Conservation (phyloP, 2,888 invertebrate species). For the Parascotia fuliginaria region DNA sequence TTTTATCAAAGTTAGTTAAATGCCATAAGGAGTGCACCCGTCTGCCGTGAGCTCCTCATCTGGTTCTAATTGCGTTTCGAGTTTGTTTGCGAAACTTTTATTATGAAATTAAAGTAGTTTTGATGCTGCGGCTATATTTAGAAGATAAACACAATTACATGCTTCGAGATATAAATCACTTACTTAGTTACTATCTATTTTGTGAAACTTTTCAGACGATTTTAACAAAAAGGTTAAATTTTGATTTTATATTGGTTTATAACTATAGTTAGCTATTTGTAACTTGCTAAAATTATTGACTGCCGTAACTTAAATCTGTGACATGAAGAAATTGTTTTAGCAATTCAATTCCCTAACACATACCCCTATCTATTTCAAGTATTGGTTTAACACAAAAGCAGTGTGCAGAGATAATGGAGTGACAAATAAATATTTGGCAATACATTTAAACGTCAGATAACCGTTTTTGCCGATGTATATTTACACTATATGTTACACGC, state of each 20-base stretch:
- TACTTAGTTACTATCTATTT: too few relatives aligned
- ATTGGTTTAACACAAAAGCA: background rate
- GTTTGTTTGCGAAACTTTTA: constrained; percentile 64
- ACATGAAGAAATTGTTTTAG: background rate
- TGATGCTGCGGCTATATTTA: constrained; percentile 35
- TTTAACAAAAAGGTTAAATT: too few relatives aligned
- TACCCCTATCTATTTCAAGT: background rate
- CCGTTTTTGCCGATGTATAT: constrained; percentile 12
- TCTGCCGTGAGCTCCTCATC: constrained; percentile 72
- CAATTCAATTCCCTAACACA: background rate
- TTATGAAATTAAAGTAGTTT: constrained; percentile 63
- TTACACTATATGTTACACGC: constrained; percentile 28
- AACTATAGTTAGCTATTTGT: too few relatives aligned
- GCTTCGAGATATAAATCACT: constrained; percentile 23
- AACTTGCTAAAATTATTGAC: background rate
- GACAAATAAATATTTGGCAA: constrained; percentile 13
- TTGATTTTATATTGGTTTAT: too few relatives aligned
- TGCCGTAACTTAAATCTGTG: background rate
- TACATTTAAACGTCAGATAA: constrained; percentile 10
- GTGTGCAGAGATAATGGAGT: background rate
- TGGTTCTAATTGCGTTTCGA: constrained; percentile 78
- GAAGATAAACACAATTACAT: constrained; percentile 37
- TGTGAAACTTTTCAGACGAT: too few relatives aligned
- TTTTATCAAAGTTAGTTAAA: constrained; percentile 86
- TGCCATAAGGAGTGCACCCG: constrained; percentile 81